These are phyloP conservation scores for Stichodactyla helianthus DNA, from an alignment of 64 coral and sea anemone genomes.

Conservation along the genomic window DNA sequence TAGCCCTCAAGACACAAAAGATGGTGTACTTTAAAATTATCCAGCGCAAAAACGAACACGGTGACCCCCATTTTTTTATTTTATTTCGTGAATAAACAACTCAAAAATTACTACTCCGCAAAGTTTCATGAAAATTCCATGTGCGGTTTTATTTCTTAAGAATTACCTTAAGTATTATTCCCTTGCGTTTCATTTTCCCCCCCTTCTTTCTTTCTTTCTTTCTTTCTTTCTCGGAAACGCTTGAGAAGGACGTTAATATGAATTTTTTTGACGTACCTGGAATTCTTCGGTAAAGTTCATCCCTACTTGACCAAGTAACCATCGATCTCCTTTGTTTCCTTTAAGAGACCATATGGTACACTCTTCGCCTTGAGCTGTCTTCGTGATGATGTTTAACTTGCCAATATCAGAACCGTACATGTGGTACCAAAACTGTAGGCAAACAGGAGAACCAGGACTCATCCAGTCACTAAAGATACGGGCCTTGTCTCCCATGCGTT, in stretches of 20 bases:
- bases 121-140: too few species aligned
- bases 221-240: too few species aligned
- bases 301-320: conserved; percentile 21
- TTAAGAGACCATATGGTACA: not conserved
- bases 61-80: too few species aligned
- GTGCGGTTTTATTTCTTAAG: too few species aligned
- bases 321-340: conserved; percentile 22
- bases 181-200: too few species aligned
- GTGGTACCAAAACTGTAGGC: conserved; percentile 45
- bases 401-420: conserved; percentile 28
- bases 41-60: too few species aligned
- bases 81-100: too few species aligned
- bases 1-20: too few species aligned
- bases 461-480: conserved; percentile 33
- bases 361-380: conserved; percentile 7
- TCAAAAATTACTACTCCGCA: too few species aligned
- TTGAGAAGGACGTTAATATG: not conserved
- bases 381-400: not conserved
- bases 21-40: too few species aligned
- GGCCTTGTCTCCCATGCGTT: conserved; percentile 1
- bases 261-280: not conserved
- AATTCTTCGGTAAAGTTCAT: conserved; percentile 2
- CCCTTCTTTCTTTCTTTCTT: too few species aligned
- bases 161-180: too few species aligned
- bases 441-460: conserved; percentile 12